Evolutionary conservation across 2,888 invertebrate species (phyloP).

Genomic region (Panzeria rudis): DNA sequence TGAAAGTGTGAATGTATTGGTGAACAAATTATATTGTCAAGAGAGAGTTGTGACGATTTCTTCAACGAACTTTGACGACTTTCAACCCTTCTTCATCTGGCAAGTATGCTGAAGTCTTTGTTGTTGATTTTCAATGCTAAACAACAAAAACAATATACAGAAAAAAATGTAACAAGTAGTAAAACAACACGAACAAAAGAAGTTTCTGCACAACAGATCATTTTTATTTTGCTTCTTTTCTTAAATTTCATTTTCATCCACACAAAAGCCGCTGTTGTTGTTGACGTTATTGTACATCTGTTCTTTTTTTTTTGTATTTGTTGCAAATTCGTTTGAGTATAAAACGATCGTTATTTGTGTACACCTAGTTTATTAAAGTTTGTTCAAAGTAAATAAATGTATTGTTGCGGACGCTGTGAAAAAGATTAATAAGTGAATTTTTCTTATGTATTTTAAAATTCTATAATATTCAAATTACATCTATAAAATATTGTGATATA

Average conservation of each 20-base stretch:
- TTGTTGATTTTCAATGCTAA: slow-evolving; percentile 62
- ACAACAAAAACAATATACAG: slow-evolving; percentile 38
- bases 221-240: slow-evolving; percentile 32
- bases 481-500: background rate
- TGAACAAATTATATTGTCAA: no score
- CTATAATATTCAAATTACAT: background rate
- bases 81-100: no score
- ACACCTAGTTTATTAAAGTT: slow-evolving; percentile 61
- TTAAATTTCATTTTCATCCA: slow-evolving; percentile 44
- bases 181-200: slow-evolving; percentile 61
- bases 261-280: slow-evolving; percentile 34
- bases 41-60: no score
- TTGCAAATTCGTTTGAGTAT: slow-evolving; percentile 51
- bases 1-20: no score
- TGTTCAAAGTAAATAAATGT: slow-evolving; percentile 41
- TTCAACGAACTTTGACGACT: no score
- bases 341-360: slow-evolving; percentile 65
- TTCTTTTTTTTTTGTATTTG: slow-evolving; percentile 43
- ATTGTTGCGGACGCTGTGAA: slow-evolving; percentile 53
- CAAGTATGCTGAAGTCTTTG: slow-evolving; percentile 10
- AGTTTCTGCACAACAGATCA: slow-evolving; percentile 56
- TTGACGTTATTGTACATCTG: slow-evolving; percentile 29
- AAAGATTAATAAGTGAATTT: slow-evolving; percentile 17
- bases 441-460: slow-evolving; percentile 2
- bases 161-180: slow-evolving; percentile 15